Conservation (phyloP, 2,113 vertebrate genomes). For the Engraulis encrasicolus region DNA sequence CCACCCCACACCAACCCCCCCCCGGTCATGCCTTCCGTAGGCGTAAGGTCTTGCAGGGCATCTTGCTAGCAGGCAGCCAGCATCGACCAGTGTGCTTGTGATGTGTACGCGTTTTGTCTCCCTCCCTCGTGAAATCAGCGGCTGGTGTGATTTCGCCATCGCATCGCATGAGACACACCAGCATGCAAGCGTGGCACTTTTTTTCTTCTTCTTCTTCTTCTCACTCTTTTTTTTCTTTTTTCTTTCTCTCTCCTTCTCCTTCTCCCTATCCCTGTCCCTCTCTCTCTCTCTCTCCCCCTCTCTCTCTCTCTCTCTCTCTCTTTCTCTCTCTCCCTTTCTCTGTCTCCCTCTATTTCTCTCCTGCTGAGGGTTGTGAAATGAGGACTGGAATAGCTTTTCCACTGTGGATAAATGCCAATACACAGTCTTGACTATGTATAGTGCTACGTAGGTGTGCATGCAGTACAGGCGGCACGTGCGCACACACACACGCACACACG, state of each 20-base stretch:
- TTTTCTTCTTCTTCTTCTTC: background rate
- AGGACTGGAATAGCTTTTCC: background rate
- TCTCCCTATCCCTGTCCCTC: no score
- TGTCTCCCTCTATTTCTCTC: no score
- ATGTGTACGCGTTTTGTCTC: background rate
- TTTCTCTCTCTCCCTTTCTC: no score
- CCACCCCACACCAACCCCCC: background rate
- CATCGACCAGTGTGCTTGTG: background rate
- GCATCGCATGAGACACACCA: background rate
- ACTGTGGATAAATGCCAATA: conserved; percentile 2
- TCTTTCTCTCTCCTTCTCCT: background rate
- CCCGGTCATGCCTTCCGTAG: background rate
- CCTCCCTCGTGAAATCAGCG: background rate
- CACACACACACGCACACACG: no score
- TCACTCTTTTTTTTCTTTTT: background rate
- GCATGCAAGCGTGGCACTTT: conserved; percentile 10
- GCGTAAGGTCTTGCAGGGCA: background rate
- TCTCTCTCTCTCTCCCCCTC: no score
- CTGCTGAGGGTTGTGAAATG: conserved; percentile 8
- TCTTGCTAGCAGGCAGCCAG: background rate
- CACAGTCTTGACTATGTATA: background rate
- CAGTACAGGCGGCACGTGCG: no score
- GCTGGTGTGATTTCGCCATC: background rate
- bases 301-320: background rate
- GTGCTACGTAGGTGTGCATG: background rate